phyloP scores from a whole-genome alignment of 1,140 invertebrate genomes.

The Atta colombica region DNA sequence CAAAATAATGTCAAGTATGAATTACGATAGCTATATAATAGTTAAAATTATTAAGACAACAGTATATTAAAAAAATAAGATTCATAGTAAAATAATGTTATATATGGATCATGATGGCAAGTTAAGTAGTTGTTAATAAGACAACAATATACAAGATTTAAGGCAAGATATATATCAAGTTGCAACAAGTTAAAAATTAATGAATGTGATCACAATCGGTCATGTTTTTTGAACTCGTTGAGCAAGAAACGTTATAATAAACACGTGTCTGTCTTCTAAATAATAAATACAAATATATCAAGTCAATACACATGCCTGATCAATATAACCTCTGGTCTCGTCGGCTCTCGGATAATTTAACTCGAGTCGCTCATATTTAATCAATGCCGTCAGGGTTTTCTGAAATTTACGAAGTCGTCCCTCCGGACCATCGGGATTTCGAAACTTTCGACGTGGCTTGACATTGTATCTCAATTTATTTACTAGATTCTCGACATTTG shows the following conservation, averaged over 20 bases:
- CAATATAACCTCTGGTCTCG: constrained; percentile 95
- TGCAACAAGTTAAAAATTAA: background rate
- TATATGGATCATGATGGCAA: background rate
- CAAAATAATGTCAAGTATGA: background rate
- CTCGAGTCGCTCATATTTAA: constrained; percentile 97
- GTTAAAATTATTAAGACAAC: background rate
- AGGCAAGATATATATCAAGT: background rate
- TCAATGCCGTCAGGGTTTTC: constrained; percentile 93
- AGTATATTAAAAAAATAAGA: background rate
- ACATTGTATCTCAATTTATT: constrained; percentile 91
- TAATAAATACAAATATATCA: constrained; percentile 1
- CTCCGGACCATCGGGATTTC: constrained; percentile 90
- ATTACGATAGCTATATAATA: background rate
- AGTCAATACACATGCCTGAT: constrained; percentile 88
- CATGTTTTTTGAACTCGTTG: background rate
- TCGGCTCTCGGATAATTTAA: constrained; percentile 91
- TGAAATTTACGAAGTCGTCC: constrained; percentile 92
- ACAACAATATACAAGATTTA: background rate
- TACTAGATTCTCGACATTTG: constrained; percentile 91
- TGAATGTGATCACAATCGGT: background rate
- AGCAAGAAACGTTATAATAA: background rate
- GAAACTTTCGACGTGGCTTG: constrained; percentile 88
- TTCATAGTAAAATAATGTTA: background rate
- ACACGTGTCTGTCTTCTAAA: background rate
- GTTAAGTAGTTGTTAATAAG: background rate